These are phyloP conservation scores for Cynopterus sphinx DNA, from an alignment of 2,797 vertebrate genomes.

Conservation along the genomic window DNA sequence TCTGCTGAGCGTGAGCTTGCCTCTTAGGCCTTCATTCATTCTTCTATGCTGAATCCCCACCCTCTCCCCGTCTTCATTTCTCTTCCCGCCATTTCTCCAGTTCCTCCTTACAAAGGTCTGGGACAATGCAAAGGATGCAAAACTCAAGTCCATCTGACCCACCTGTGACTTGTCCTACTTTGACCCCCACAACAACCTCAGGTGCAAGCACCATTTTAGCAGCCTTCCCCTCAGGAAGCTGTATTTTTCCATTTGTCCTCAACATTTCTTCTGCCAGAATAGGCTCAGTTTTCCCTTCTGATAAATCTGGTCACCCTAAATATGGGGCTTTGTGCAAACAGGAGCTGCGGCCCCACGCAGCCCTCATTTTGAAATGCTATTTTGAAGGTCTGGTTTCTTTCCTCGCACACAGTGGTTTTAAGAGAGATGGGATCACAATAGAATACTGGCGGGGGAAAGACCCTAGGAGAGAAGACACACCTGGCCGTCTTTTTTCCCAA, in stretches of 20 bases:
- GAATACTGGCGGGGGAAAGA: slow-evolving; percentile 38
- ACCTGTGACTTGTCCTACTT: slow-evolving; percentile 33
- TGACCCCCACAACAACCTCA: slow-evolving; percentile 1
- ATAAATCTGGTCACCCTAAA: slow-evolving; percentile 78
- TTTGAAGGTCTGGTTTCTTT: slow-evolving; percentile 66
- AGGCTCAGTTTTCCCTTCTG: slow-evolving; percentile 69
- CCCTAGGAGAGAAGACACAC: background rate
- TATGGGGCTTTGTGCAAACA: slow-evolving; percentile 72
- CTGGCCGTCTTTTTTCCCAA: background rate
- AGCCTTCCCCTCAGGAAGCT: slow-evolving; percentile 34
- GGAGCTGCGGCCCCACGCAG: slow-evolving; percentile 68
- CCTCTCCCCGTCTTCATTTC: background rate
- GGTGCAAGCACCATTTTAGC: slow-evolving; percentile 36
- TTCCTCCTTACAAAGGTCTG: background rate
- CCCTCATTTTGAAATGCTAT: slow-evolving; percentile 76
- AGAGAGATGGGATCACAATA: slow-evolving; percentile 15
- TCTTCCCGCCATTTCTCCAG: background rate
- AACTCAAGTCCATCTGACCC: background rate
- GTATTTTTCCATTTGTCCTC: slow-evolving; percentile 63
- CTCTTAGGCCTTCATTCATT: background rate
- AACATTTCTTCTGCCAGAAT: slow-evolving; percentile 63
- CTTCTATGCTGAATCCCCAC: background rate
- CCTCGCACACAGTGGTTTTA: slow-evolving; percentile 58
- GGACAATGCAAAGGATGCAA: background rate
- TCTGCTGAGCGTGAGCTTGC: background rate